A percentile compares a stretch with the other conserved stretches of the same genome.
phyloP scores from a whole-genome alignment of 2,888 invertebrate species.

The Platycheirus albimanus region DNA sequence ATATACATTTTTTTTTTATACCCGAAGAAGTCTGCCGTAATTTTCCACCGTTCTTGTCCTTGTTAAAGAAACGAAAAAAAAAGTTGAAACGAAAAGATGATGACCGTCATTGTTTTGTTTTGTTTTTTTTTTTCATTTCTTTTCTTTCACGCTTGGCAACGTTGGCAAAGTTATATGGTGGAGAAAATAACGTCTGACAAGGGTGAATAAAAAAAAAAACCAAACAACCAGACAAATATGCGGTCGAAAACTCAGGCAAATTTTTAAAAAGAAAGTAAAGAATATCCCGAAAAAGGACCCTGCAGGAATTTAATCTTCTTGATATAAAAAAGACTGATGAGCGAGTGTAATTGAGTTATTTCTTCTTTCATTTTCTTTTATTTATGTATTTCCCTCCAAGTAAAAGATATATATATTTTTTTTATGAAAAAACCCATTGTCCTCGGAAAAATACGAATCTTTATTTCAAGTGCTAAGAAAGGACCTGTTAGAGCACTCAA shows the following conservation, averaged over 20 bases:
- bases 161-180: slow-evolving; percentile 10
- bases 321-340: slow-evolving; percentile 49
- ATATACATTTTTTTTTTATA: too few relatives aligned
- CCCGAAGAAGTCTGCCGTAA: slow-evolving; percentile 17
- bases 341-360: slow-evolving; percentile 66
- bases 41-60: slow-evolving; percentile 26
- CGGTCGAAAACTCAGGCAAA: slow-evolving; percentile 24
- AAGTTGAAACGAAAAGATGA: slow-evolving; percentile 27
- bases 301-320: slow-evolving; percentile 60
- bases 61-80: slow-evolving; percentile 5
- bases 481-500: slow-evolving; percentile 49
- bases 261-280: background rate
- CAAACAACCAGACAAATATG: slow-evolving; percentile 13
- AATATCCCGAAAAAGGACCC: slow-evolving; percentile 30
- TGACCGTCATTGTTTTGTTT: slow-evolving; percentile 43
- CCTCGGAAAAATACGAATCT: background rate
- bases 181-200: slow-evolving; percentile 4
- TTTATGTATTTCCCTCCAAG: background rate
- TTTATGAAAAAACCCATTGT: slow-evolving; percentile 53
- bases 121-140: slow-evolving; percentile 1
- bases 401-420: slow-evolving; percentile 8
- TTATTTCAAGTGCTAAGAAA: slow-evolving; percentile 27
- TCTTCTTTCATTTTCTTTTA: slow-evolving; percentile 39
- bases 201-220: background rate
- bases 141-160: slow-evolving; percentile 13